Percentiles rank a stretch among this genome's conserved stretches.
Evolutionary conservation across 2,113 vertebrate genomes (phyloP).

Genomic region (Chiloscyllium plagiosum): DNA sequence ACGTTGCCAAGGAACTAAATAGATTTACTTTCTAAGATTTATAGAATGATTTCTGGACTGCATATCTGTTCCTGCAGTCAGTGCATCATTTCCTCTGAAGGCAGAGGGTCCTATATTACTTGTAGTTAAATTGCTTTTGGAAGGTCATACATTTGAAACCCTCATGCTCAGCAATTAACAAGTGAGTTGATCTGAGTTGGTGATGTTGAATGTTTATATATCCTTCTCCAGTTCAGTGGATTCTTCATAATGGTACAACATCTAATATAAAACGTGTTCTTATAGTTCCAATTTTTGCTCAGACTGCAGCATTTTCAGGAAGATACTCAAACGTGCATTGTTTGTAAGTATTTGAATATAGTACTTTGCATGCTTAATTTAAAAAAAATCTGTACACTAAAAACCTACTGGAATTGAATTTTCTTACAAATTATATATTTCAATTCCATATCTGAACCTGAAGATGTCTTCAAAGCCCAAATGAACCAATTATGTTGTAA

Average conservation of each 20-base stretch:
- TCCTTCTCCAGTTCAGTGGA: not conserved
- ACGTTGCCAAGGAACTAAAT: not conserved
- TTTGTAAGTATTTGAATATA: not conserved
- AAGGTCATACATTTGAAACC: not conserved
- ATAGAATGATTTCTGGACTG: not conserved
- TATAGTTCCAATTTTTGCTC: not conserved
- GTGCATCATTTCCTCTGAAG: not conserved
- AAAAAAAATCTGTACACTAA: not conserved
- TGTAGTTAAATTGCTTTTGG: not conserved
- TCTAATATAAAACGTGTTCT: not conserved
- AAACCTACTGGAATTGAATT: not conserved
- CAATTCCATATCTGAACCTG: not conserved
- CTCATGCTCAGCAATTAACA: not conserved
- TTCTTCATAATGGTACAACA: not conserved
- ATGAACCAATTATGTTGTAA: not conserved
- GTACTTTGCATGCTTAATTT: not conserved
- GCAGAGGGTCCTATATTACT: not conserved
- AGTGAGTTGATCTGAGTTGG: not conserved
- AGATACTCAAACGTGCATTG: not conserved
- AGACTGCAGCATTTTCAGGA: not conserved
- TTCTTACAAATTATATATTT: not conserved
- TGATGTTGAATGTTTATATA: not conserved
- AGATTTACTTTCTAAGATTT: slow-evolving; percentile 10
- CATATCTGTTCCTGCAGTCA: not conserved
- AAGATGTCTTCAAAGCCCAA: not conserved